phyloP scores from a whole-genome alignment of 2,113 vertebrate genomes.

The Eolophus roseicapilla region DNA sequence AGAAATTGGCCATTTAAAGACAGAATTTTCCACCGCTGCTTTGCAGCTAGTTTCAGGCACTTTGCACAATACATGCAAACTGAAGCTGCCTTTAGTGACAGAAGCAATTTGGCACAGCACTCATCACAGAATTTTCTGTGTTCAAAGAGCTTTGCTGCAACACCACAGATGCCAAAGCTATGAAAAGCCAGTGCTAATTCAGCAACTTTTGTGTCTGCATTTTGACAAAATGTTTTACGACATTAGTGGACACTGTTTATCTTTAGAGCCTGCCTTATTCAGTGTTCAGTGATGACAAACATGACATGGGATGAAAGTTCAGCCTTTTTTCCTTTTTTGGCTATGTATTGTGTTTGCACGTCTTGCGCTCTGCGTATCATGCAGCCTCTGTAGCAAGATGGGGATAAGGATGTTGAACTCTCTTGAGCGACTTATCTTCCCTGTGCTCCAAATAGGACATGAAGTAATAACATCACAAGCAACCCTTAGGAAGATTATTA shows the following conservation, averaged over 20 bases:
- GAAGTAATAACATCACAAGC: neutral
- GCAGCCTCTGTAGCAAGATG: neutral
- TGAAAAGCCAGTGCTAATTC: neutral
- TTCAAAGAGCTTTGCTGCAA: neutral
- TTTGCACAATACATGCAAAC: neutral
- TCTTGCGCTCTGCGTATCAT: neutral
- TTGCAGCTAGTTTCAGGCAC: neutral
- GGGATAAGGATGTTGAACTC: neutral
- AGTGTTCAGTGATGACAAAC: neutral
- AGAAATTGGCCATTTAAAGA: neutral
- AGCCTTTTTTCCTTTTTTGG: neutral
- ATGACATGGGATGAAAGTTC: neutral
- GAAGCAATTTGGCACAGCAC: neutral
- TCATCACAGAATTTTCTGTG: neutral
- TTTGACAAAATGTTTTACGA: neutral
- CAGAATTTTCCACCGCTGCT: neutral
- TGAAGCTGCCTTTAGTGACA: neutral
- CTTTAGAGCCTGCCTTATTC: neutral
- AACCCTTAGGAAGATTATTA: neutral
- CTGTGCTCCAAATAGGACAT: neutral
- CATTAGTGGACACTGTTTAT: neutral
- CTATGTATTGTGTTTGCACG: neutral
- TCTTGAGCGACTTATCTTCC: neutral
- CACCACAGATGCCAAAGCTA: neutral
- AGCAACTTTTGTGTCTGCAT: neutral